Evolutionary conservation across 2,888 invertebrate species (phyloP), one percentile per base, ranked within the genome.

Genomic region (Acanthopleura granulata): DNA sequence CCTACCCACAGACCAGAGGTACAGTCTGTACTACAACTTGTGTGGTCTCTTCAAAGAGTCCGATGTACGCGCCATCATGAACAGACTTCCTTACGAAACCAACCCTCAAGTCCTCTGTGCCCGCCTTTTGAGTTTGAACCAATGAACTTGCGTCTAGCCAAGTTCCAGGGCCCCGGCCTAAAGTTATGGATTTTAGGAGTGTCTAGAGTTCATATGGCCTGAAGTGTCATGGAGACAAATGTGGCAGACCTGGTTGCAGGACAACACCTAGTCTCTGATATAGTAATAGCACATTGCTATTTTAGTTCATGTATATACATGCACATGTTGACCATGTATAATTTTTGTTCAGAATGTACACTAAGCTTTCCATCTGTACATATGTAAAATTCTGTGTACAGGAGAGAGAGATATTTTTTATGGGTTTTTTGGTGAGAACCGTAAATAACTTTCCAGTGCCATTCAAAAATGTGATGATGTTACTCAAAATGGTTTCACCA

Each of bases 1-100:
- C 30, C 62, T 75, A 0, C 79, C 79, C 0, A 78, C 78, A 27
- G 96, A 96, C 84, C 94, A 94, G 27, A 93, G 96, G 0, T 92
- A 94, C 49, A 93, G 94, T 82, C 92, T 97, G 87, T 96, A 95
- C 90, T 97, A 94, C 91, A 96, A 97, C 90, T 92, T 98, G 79
- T 94, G 95, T n/a, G 95, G 95, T 74, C 94, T 98, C 76, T 98
- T 98, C 91, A 96, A 97, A 0, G 95, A 96, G 86, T 94, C 95
- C 81, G 95, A 96, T 87, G 97, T 98, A n/a, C 93, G 94, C 73
- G 94, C 94, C 73, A 97, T 95, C 0, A 96, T 98, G 95, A 93
- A 94, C 79, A 92, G 95, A 81, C 94, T 95, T 91, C 97, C 97
- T 0, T 95, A 96, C 72, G 97, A 97, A 90, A 95, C 94, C 30